Base-by-base conservation (phyloP, 2,797 vertebrate genomes). In the Coilia nasus region DNA sequence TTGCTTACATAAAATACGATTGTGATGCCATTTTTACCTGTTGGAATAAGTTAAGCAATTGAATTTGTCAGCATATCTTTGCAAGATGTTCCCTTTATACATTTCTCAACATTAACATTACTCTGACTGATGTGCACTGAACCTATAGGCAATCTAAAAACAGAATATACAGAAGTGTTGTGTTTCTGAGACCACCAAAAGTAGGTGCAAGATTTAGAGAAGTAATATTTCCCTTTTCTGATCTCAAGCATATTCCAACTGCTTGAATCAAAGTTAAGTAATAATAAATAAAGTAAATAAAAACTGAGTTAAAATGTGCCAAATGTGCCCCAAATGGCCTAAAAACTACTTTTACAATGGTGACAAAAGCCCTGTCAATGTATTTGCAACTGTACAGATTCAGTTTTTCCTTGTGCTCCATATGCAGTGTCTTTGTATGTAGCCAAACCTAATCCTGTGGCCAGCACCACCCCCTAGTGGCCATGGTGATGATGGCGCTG, bases 401-500 rank as follows among this genome's bases (percentile, higher is more conserved):
- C 17, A 78, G 71, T 78, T 41, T 78, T 12, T 78, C 15, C 71
- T 35, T 78, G 67, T 35, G 28, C 31, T 28, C 28, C 5, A 31
- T 31, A 10, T 31, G 28, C 14, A 35, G 17, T 78, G 35, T 78
- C 35, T 78, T 21, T 44, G 71, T 44, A 78, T 41, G 2, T 41
- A 5, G 71, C 19, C 71, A 78, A 78, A 78, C 71, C 71, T 41
- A 75, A 78, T 44, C 31, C 15, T 1, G 35, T 44, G 71, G 31
- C 19, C 9, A 19, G 1, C 31, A 44, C 17, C 35, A 44, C 35
- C 41, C 31, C 81, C 89, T 56, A 91, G 89, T 90, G 90, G 19
- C 87, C 11, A 1, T 82, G 87, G 83, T 87, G 91, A 44, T 78
- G 67, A 10, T 62, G 62, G 1, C 12, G 50, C 6, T 15, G 62